Evolutionary conservation across 2,888 invertebrate genomes (phyloP).

Genomic region (Galeopsomyia nigrocyanea): DNA sequence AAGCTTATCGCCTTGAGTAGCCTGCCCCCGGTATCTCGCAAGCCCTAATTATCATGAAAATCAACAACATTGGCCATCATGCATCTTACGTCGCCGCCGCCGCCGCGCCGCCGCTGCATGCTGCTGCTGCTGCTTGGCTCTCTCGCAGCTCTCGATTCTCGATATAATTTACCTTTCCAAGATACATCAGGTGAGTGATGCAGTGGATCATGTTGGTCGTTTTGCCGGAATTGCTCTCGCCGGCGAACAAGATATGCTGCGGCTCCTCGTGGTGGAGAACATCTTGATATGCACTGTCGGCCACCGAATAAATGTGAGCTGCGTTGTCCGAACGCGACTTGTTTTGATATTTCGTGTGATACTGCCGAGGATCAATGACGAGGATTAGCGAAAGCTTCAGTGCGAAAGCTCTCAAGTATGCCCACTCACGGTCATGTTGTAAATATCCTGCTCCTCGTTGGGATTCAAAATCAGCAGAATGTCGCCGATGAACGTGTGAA

Average conservation of each 20-base stretch:
- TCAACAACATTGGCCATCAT: neutral
- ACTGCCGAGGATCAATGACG: constrained; percentile 69
- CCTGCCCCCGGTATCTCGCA: constrained; percentile 73
- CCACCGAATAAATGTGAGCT: constrained; percentile 91
- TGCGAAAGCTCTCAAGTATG: neutral
- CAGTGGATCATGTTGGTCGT: constrained; percentile 86
- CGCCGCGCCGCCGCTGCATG: no score
- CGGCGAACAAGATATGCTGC: constrained; percentile 89
- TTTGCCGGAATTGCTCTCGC: constrained; percentile 93
- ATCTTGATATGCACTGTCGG: constrained; percentile 91
- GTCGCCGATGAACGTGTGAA: constrained; percentile 86
- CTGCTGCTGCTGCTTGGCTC: no score
- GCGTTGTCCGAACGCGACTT: constrained; percentile 91
- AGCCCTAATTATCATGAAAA: constrained; percentile 58
- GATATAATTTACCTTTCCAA: constrained; percentile 76
- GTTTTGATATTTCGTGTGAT: constrained; percentile 83
- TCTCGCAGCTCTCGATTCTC: no score
- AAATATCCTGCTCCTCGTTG: constrained; percentile 81
- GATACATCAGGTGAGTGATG: constrained; percentile 83
- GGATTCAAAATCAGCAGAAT: constrained; percentile 85
- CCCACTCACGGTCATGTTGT: constrained; percentile 79
- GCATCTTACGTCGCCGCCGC: no score
- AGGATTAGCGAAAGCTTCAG: neutral
- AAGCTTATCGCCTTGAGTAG: constrained; percentile 79
- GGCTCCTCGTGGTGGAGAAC: constrained; percentile 89